Base-by-base conservation (phyloP, 2,888 invertebrate genomes). In the Synergus laeviventris region DNA sequence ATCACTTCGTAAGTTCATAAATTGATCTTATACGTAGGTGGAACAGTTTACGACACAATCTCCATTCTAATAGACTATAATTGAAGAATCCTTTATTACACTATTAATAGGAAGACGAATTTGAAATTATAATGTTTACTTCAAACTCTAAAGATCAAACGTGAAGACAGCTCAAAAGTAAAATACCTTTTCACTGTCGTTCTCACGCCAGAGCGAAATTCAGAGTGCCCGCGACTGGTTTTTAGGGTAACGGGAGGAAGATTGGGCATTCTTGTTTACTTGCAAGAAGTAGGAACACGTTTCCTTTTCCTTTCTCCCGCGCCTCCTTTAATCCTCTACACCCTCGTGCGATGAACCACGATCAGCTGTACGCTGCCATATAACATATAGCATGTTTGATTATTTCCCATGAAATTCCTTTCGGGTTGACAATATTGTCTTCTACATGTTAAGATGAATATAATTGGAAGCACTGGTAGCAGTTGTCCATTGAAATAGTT, bases 181-280 rank as follows among this genome's bases (percentile, higher is more conserved):
- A 49, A 70, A 49, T 36, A 49, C 31, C 70, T 70, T 70, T 70
- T 70, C 49, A 49, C 70, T 70, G 70, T 70, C 36, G 70, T 45
- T 49, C 70, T 70, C 70, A 70, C 70, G 49, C 49, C 70, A 42
- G 45, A 70, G 49, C 70, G 49, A 70, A 70, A 70, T 49, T 45
- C 49, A 70, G 70, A 36, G 49, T 70, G 31, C 45, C 31, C 70
- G 18, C 49, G 70, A 49, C 70, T 70, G 70, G 70, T 70, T 70
- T 70, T 70, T 70, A 36, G 36, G 49, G 70, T 70, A 70, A 70
- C 70, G 70, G 70, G 70, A 45, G 70, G 49, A 70, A 70, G 70
- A 49, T 70, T 70, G 49, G 70, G 70, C 70, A 70, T 70, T 70
- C 70, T 70, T 70, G 70, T 70, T 70, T 70, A 70, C 70, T 70